Conservation (phyloP, 1,140 invertebrate species). For the Akabosia matsudoensis region DNA sequence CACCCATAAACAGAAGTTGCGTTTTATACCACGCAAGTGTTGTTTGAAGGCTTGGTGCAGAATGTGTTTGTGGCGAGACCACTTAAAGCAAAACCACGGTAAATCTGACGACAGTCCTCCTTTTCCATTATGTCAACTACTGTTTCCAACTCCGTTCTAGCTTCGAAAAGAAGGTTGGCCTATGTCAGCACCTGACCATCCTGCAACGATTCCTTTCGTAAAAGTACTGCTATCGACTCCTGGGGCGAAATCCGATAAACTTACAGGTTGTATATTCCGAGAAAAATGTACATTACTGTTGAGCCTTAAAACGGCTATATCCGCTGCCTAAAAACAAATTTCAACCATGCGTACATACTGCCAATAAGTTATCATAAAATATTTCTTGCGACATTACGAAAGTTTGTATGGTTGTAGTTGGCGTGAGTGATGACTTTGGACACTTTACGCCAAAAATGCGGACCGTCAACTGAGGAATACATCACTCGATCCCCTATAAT, state of each 20-base stretch:
- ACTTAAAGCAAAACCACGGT: conserved; percentile 30
- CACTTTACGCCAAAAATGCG: conserved; percentile 33
- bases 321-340: conserved; percentile 69
- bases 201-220: conserved; percentile 30
- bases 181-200: conserved; percentile 35
- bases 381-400: too few species aligned
- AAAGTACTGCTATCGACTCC: not conserved
- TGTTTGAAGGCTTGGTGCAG: conserved; percentile 27
- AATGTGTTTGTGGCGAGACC: conserved; percentile 26
- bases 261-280: conserved; percentile 65
- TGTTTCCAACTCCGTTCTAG: conserved; percentile 17
- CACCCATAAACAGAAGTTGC: not conserved
- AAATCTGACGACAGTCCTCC: conserved; percentile 26
- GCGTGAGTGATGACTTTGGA: conserved; percentile 28
- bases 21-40: conserved; percentile 29
- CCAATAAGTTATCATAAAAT: not conserved
- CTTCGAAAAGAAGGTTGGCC: conserved; percentile 17
- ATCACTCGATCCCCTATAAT: conserved; percentile 35
- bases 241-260: not conserved
- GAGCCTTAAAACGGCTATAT: conserved; percentile 79
- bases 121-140: conserved; percentile 32
- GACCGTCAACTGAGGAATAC: conserved; percentile 27
- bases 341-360: not conserved
- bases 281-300: conserved; percentile 71
- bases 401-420: conserved; percentile 29